phyloP scores from a whole-genome alignment of 2,797 vertebrate genomes.

The Microchirus variegatus region DNA sequence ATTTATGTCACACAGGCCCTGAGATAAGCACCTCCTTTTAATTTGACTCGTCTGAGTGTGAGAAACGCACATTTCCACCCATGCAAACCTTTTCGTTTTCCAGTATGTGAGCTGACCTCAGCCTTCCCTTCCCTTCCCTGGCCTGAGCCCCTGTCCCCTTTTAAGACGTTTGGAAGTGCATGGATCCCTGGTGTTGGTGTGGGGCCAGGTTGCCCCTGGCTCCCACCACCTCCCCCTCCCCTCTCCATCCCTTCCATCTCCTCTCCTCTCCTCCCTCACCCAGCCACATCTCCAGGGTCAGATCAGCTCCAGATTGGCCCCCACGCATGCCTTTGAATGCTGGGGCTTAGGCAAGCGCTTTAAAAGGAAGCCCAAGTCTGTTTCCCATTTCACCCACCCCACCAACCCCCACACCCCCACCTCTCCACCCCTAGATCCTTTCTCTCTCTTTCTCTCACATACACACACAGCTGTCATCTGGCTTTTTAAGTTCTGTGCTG shows the following conservation, averaged over 20 bases:
- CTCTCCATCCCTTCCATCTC: conserved; percentile 22
- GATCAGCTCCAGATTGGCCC: conserved; percentile 83
- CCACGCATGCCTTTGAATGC: conserved; percentile 82
- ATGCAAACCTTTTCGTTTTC: conserved; percentile 16
- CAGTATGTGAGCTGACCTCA: conserved; percentile 38
- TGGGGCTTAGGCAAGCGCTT: conserved; percentile 79
- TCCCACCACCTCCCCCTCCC: conserved; percentile 37
- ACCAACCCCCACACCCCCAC: conserved; percentile 2
- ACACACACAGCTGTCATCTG: conserved; percentile 90
- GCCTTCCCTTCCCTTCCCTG: conserved; percentile 52
- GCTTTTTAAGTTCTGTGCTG: conserved; percentile 88
- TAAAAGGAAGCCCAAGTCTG: conserved; percentile 86
- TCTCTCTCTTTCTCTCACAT: conserved; percentile 64
- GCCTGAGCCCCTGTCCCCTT: conserved; percentile 57
- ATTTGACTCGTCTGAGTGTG: conserved; percentile 14
- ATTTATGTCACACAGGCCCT: conserved; percentile 18
- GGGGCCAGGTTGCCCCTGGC: conserved; percentile 63
- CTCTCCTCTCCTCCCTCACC: conserved; percentile 53
- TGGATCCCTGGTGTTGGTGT: conserved; percentile 60
- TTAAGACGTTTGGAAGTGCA: conserved; percentile 64
- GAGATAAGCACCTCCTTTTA: conserved; percentile 12
- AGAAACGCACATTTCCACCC: conserved; percentile 7
- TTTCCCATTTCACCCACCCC: conserved; percentile 83
- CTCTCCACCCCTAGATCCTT: conserved; percentile 40
- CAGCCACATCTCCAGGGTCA: conserved; percentile 77